phyloP scores from a whole-genome alignment of 2,113 vertebrate genomes.

The Fulica atra region DNA sequence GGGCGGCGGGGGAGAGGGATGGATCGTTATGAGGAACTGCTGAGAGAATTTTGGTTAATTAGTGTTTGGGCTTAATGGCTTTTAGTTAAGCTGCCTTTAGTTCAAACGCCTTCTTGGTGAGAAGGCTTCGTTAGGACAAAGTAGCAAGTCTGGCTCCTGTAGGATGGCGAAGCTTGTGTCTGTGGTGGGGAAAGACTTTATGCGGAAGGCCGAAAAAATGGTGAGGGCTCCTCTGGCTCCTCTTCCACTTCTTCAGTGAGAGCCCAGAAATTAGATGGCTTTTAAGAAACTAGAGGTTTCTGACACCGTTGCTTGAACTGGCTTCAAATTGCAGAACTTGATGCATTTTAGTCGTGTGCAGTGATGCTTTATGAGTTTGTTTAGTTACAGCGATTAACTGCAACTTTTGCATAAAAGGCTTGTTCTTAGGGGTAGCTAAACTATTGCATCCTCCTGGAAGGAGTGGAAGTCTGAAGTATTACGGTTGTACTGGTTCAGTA shows the following conservation, averaged over 20 bases:
- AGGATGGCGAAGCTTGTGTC: neutral
- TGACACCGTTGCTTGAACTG: neutral
- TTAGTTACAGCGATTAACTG: neutral
- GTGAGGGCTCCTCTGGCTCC: neutral
- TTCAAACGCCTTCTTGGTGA: neutral
- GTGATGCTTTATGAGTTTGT: neutral
- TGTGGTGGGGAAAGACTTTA: neutral
- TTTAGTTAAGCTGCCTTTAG: neutral
- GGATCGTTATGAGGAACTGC: neutral
- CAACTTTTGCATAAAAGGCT: neutral
- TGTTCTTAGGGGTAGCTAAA: neutral
- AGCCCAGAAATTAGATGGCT: neutral
- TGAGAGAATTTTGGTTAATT: neutral
- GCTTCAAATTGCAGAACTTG: neutral
- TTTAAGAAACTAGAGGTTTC: neutral
- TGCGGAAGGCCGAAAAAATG: neutral
- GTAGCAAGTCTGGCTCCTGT: neutral
- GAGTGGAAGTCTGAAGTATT: neutral
- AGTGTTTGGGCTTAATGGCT: neutral
- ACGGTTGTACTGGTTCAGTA: neutral
- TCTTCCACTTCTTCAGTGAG: neutral
- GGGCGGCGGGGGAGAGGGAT: too few species aligned
- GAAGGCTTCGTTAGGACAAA: neutral
- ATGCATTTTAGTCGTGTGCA: accelerated
- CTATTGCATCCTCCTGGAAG: too few species aligned